Evolutionary conservation across 2,888 invertebrate species (phyloP).

Genomic region (Alviniconcha strummeri): DNA sequence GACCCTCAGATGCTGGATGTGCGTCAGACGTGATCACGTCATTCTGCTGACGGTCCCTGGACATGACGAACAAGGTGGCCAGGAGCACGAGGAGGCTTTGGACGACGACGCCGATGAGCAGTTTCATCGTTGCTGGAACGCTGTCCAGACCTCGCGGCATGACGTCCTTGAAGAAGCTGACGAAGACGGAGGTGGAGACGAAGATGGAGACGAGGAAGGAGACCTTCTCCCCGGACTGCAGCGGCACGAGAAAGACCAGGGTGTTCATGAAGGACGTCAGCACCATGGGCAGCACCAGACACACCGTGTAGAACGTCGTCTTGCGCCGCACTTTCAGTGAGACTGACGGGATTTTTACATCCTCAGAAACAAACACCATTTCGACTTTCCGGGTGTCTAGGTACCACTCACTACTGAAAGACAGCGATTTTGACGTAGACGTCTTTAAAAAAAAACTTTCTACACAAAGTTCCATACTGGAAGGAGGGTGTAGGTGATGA

Average conservation of each 20-base stretch:
- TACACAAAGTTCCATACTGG: no score
- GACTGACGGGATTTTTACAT: not conserved
- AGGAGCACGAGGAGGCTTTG: slow-evolving; percentile 27
- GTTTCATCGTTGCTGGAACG: slow-evolving; percentile 6
- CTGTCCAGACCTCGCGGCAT: slow-evolving; percentile 31
- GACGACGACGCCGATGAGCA: slow-evolving; percentile 18
- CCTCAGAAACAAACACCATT: no score
- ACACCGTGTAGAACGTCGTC: slow-evolving; percentile 15
- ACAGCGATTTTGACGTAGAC: no score
- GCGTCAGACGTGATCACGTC: no score
- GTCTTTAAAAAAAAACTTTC: no score
- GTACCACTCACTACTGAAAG: no score
- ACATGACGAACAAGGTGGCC: slow-evolving; percentile 27
- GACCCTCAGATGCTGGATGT: not conserved
- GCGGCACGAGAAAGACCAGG: slow-evolving; percentile 34
- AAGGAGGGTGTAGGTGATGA: no score
- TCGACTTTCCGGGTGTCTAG: no score
- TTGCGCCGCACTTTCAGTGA: no score
- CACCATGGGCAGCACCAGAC: not conserved
- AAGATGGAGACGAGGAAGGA: slow-evolving; percentile 38
- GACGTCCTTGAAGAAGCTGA: slow-evolving; percentile 19
- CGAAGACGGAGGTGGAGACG: slow-evolving; percentile 33
- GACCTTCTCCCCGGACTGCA: slow-evolving; percentile 34
- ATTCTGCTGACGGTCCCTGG: slow-evolving; percentile 12
- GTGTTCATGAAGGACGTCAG: slow-evolving; percentile 15